Evolutionary conservation across 2,888 invertebrate genomes (phyloP).

Genomic region (Loripinus fragilis): DNA sequence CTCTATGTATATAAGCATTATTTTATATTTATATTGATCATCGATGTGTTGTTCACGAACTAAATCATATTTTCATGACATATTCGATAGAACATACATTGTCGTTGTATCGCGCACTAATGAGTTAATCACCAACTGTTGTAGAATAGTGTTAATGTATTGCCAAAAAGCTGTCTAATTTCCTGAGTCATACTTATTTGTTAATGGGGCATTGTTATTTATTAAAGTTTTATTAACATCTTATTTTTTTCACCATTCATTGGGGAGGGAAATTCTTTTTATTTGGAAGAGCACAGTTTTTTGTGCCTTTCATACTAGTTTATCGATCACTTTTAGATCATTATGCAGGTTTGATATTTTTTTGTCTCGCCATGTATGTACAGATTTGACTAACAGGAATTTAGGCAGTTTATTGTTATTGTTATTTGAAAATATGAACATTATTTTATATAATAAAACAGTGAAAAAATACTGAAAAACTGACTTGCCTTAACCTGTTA

Average conservation of each 20-base stretch:
- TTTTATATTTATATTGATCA: neutral
- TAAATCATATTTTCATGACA: no score
- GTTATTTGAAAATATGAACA: conserved; percentile 1
- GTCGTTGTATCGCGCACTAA: neutral
- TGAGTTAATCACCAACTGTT: neutral
- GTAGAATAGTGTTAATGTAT: neutral
- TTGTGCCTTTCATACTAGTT: neutral
- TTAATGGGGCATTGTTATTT: conserved; percentile 15
- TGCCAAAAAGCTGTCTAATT: neutral
- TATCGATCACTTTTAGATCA: conserved; percentile 14
- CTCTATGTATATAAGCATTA: neutral
- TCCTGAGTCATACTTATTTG: neutral
- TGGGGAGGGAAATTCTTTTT: no score
- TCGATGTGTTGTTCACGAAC: neutral
- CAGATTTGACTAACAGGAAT: neutral
- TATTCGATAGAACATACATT: neutral
- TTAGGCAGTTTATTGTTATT: conserved; percentile 13
- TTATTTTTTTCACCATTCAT: neutral
- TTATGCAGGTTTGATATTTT: neutral
- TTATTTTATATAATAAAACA: conserved; percentile 7
- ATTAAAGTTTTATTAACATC: neutral
- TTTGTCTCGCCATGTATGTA: neutral
- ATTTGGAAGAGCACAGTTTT: no score
- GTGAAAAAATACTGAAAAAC: neutral
- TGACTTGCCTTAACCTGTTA: no score